These are phyloP conservation scores for Isichthys henryi DNA, from an alignment of 2,113 vertebrate species.

Conservation along the genomic window DNA sequence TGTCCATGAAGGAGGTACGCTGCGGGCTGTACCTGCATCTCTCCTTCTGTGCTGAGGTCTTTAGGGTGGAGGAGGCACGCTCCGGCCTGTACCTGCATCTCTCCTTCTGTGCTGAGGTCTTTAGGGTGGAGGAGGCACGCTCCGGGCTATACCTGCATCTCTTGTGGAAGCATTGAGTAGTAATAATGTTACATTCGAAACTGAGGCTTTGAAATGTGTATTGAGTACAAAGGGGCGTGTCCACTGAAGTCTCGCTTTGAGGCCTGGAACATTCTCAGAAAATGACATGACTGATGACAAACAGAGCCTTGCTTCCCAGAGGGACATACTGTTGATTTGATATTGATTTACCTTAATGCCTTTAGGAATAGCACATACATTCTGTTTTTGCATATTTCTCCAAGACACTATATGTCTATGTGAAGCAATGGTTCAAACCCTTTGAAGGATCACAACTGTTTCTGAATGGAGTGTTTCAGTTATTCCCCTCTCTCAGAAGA, in stretches of 20 bases:
- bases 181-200: not conserved
- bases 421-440: not conserved
- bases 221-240: not conserved
- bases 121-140: not conserved
- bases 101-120: not conserved
- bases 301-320: not conserved
- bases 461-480: not conserved
- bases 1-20: not conserved
- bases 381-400: not conserved
- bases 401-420: not conserved
- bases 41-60: not conserved
- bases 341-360: not conserved
- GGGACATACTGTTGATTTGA: not conserved
- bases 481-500: not conserved
- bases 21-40: not conserved
- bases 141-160: too few species aligned
- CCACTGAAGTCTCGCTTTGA: not conserved
- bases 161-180: too few species aligned
- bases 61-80: not conserved
- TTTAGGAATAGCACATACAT: not conserved
- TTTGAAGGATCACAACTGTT: not conserved
- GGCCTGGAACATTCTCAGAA: not conserved
- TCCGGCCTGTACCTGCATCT: not conserved
- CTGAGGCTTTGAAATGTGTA: not conserved
- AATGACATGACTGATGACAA: not conserved